Base-by-base conservation (phyloP, 2,888 invertebrate genomes). In the Physocephala rufipes region DNA sequence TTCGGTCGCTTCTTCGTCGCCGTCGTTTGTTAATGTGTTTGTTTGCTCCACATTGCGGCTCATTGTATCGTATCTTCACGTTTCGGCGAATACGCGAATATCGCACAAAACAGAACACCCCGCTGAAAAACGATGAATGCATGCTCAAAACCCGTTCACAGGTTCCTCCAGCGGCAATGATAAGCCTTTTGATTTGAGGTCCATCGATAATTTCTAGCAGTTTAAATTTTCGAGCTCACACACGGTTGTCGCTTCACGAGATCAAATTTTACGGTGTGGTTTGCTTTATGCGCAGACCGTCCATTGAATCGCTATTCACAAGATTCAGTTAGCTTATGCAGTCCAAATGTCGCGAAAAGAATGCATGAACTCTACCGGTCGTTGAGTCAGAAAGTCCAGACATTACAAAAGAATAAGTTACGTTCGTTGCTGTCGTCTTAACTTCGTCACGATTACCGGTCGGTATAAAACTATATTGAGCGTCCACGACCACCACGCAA, bases 261-360 rank as follows among this genome's bases (percentile, higher is more conserved):
- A 72, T 72, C 72, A 65, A 70, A 45, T 69, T 59, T 61, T 69
- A n/a, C 12, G 26, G 71, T 62, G 67, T 64, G 67, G 72, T 69
- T 15, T 67, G 51, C 70, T 70, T 70, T 59, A 49, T 55, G 43
- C 45, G 58, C 68, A 65, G 59, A 58, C 58, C 64, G 65, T 65
- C 58, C 72, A 66, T 72, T 72, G 72, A 72, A 72, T 70, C 66
- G 67, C 28, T 65, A 59, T 69, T 66, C 69, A 53, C 65, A 66
- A 69, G 69, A 47, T 64, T 65, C 66, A 28, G 62, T 53, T 36
- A 36, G 61, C 49, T 30, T 65, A 68, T 69, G 69, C 51, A 26
- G 61, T 47, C 19, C 61, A 16, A 51, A 30, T 51, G 59, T 13
- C 67, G 36, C 55, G 51, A 47, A 9, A 5, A 26, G 26, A 58